Conservation (phyloP, 2,113 vertebrate genomes). For the Acanthochromis polyacanthus region DNA sequence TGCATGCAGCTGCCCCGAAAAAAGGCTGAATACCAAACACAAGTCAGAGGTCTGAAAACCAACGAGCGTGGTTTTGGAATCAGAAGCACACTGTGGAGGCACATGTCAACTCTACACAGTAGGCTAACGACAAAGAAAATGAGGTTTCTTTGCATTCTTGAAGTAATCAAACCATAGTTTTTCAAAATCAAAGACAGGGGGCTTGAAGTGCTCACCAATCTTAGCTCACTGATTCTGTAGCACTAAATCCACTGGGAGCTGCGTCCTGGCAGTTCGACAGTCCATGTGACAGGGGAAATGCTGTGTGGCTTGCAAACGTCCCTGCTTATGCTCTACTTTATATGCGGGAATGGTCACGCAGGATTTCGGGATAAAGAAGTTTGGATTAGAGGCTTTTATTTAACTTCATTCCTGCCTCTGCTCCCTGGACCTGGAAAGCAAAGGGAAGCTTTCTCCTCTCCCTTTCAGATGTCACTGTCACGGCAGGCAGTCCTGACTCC, state of each 20-base stretch:
- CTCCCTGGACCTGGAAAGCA: constrained; percentile 47
- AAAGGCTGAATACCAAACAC: constrained; percentile 53
- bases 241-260: constrained; percentile 33
- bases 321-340: constrained; percentile 55
- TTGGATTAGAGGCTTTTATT: constrained; percentile 56
- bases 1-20: constrained; percentile 64
- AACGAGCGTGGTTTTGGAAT: constrained; percentile 42
- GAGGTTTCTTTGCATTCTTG: constrained; percentile 27
- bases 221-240: constrained; percentile 36
- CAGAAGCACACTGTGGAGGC: constrained; percentile 51
- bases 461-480: constrained; percentile 40
- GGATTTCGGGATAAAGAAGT: constrained; percentile 61
- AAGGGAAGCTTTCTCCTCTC: constrained; percentile 47
- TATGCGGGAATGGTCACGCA: constrained; percentile 68
- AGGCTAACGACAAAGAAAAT: constrained; percentile 33
- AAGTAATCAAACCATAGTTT: constrained; percentile 41
- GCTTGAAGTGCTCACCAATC: constrained; percentile 28
- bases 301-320: constrained; percentile 57
- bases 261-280: constrained; percentile 18
- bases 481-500: constrained; percentile 77
- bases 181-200: constrained; percentile 17
- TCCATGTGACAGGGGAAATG: constrained; percentile 55
- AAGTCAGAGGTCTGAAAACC: constrained; percentile 38
- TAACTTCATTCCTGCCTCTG: constrained; percentile 54
- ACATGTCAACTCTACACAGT: constrained; percentile 55